phyloP scores from a whole-genome alignment of 2,888 invertebrate species.

The Melieria picta region DNA sequence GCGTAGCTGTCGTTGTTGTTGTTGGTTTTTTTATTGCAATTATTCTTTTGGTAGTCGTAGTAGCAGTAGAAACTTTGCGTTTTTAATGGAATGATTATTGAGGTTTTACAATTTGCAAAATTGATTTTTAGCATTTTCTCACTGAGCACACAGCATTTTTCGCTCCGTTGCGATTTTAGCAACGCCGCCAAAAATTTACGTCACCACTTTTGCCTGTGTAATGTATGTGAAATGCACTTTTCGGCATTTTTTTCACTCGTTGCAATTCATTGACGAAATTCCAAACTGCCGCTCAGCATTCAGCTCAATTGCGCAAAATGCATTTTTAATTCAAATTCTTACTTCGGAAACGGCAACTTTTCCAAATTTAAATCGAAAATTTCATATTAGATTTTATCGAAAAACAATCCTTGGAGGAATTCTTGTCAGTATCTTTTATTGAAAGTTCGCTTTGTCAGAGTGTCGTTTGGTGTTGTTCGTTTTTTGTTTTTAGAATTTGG shows the following conservation, averaged over 20 bases:
- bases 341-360: neutral
- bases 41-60: neutral
- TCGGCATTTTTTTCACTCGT: neutral
- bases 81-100: constrained; percentile 45
- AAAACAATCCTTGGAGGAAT: neutral
- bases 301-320: neutral
- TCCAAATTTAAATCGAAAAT: constrained; percentile 1
- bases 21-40: neutral
- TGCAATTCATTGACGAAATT: neutral
- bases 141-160: neutral
- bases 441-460: no score
- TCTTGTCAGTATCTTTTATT: neutral
- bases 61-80: constrained; percentile 32
- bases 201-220: neutral
- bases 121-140: constrained; percentile 27
- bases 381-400: neutral
- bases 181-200: no score
- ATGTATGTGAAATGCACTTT: neutral
- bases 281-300: neutral
- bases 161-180: no score
- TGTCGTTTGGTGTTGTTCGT: no score
- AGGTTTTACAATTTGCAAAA: constrained; percentile 28
- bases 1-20: constrained; percentile 6
- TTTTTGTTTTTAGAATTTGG: no score
- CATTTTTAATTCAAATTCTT: neutral